A percentile compares a stretch with the other conserved stretches of the same genome.
Evolutionary conservation across 2,797 vertebrate genomes (phyloP).

Genomic region (Glyptemys insculpta): DNA sequence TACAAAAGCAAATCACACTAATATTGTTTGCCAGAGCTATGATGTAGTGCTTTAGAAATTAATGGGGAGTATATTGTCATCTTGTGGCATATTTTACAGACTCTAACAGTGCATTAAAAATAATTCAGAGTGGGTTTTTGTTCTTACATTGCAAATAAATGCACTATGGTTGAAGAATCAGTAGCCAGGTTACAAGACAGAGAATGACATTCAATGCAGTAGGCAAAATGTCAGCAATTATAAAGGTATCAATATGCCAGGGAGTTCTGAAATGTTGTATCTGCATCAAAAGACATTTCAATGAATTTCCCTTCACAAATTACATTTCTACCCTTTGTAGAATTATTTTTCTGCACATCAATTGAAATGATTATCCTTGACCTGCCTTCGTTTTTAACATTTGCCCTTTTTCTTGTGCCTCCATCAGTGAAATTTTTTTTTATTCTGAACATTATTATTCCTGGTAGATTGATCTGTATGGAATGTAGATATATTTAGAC

Average conservation of each 20-base stretch:
- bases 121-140: neutral
- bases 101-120: neutral
- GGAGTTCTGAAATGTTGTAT: neutral
- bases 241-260: neutral
- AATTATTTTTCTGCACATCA: neutral
- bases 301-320: neutral
- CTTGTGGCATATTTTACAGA: neutral
- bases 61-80: neutral
- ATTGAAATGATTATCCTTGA: neutral
- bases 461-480: neutral
- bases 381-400: neutral
- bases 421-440: neutral
- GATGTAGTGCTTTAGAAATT: neutral
- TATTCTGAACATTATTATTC: neutral
- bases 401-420: neutral
- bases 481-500: neutral
- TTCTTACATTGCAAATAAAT: neutral
- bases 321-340: neutral
- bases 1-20: neutral
- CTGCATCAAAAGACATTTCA: neutral
- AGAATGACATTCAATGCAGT: rapidly evolving
- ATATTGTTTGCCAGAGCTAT: neutral
- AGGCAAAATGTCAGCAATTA: neutral
- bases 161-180: rapidly evolving
- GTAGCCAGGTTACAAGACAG: neutral